Evolutionary conservation across 1,140 invertebrate genomes (phyloP).

Genomic region (Scaptodrosophila lebanonensis): DNA sequence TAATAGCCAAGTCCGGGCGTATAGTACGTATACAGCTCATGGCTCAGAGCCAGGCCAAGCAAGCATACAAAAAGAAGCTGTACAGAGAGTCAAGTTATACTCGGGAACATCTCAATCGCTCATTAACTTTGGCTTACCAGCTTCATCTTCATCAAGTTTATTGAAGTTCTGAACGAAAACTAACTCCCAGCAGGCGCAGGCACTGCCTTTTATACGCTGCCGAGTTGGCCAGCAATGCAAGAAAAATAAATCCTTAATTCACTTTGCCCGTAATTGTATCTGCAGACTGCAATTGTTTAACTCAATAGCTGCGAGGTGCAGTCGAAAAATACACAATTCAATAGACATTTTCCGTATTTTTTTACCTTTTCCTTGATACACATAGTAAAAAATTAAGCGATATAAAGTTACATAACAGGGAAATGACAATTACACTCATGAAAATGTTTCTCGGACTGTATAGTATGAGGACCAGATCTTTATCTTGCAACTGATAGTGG

Average conservation of each 20-base stretch:
- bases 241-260: constrained; percentile 59
- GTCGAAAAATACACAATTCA: no score
- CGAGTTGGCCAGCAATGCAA: constrained; percentile 25
- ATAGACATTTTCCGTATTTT: no score
- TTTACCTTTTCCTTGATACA: no score
- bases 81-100: no score
- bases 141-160: constrained; percentile 41
- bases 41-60: constrained; percentile 36
- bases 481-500: no score
- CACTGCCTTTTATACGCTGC: constrained; percentile 46
- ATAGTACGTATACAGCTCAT: constrained; percentile 48
- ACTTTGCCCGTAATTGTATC: constrained; percentile 48
- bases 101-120: no score
- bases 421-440: no score
- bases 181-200: constrained; percentile 17
- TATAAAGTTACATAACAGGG: no score
- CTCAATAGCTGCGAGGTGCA: no score
- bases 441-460: no score
- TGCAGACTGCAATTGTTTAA: constrained; percentile 28
- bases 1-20: constrained; percentile 44
- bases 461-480: no score
- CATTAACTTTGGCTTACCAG: constrained; percentile 45
- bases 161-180: constrained; percentile 22
- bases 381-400: no score
- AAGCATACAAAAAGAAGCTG: constrained; percentile 51